A percentile compares a stretch with the other conserved stretches of the same genome.
Conservation (phyloP, 2,888 invertebrate species). For the Melangyna quadrimaculata region DNA sequence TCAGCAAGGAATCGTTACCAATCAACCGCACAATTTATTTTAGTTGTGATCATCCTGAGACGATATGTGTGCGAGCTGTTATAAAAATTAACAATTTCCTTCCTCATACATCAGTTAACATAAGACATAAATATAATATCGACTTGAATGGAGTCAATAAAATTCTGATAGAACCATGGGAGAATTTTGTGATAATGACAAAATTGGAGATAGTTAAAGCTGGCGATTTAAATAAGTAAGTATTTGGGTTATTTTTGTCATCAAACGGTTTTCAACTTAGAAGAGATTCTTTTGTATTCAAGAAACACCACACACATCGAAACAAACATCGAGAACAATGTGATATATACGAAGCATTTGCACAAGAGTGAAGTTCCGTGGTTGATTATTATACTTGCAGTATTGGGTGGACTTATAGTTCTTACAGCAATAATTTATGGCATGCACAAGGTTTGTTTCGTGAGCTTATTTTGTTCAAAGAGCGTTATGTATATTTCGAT, state of each 20-base stretch:
- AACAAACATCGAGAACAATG: conserved; percentile 78
- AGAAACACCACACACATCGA: conserved; percentile 75
- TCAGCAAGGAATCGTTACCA: too few relatives aligned
- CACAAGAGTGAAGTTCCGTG: conserved; percentile 75
- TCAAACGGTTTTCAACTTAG: conserved; percentile 77
- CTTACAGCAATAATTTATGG: conserved; percentile 79
- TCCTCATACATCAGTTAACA: conserved; percentile 76
- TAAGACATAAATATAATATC: conserved; percentile 77
- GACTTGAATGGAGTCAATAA: conserved; percentile 79
- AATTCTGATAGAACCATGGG: conserved; percentile 79
- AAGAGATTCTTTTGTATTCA: background rate
- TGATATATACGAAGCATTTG: conserved; percentile 79
- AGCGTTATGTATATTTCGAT: background rate
- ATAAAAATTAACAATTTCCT: conserved; percentile 78
- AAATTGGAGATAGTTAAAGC: conserved; percentile 76
- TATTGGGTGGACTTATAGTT: conserved; percentile 80
- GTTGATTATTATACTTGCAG: conserved; percentile 81
- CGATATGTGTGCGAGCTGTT: conserved; percentile 78
- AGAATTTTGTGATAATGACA: conserved; percentile 79
- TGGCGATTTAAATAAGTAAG: conserved; percentile 74
- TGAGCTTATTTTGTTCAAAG: background rate
- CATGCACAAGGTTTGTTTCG: conserved; percentile 78
- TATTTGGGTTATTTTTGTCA: conserved; percentile 74
- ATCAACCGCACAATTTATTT: too few relatives aligned
- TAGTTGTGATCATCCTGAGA: conserved; percentile 77